Conservation (phyloP, 2,888 invertebrate species). For the Creontiades dilutus region DNA sequence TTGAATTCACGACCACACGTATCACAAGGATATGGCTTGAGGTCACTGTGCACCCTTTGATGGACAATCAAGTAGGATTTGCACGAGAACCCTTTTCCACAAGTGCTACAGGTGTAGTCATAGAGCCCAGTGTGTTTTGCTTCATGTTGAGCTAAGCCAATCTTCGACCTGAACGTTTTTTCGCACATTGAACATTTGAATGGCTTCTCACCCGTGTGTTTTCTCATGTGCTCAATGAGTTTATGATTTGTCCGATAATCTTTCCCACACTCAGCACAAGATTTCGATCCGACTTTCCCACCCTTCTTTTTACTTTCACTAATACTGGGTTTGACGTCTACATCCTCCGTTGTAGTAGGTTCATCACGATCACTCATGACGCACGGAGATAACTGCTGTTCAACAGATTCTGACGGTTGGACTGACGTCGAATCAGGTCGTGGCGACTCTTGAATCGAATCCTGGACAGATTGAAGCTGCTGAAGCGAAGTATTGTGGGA, state of each 20-base stretch:
- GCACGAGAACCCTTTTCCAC: slow-evolving; percentile 83
- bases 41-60: slow-evolving; percentile 82
- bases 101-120: slow-evolving; percentile 81
- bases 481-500: slow-evolving; percentile 76
- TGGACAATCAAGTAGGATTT: slow-evolving; percentile 83
- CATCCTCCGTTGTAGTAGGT: slow-evolving; percentile 75
- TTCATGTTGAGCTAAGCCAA: slow-evolving; percentile 82
- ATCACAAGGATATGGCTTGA: slow-evolving; percentile 82
- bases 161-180: slow-evolving; percentile 83
- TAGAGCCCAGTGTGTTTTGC: slow-evolving; percentile 83
- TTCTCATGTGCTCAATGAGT: slow-evolving; percentile 82
- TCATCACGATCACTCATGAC: neutral
- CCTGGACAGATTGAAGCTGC: slow-evolving; percentile 37
- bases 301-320: slow-evolving; percentile 39
- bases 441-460: neutral
- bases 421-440: neutral
- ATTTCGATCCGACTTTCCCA: slow-evolving; percentile 78
- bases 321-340: slow-evolving; percentile 74
- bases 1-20: slow-evolving; percentile 82
- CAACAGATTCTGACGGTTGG: neutral
- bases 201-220: slow-evolving; percentile 83
- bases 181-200: slow-evolving; percentile 81
- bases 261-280: slow-evolving; percentile 82
- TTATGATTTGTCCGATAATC: slow-evolving; percentile 82
- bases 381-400: neutral